Conservation (phyloP, 1,140 invertebrate genomes). For the Cyclina sinensis region DNA sequence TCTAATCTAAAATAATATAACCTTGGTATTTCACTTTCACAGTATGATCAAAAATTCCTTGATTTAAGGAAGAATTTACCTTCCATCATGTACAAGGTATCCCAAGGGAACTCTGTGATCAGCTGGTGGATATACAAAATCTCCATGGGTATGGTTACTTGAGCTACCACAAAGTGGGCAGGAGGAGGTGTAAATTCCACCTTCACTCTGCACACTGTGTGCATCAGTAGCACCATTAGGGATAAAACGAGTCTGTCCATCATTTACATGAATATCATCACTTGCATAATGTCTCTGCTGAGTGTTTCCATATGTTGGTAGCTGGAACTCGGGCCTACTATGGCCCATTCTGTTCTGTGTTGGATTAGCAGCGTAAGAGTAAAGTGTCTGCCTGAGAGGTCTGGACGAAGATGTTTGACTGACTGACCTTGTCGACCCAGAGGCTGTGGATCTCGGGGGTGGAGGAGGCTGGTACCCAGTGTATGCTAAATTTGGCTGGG, state of each 20-base stretch:
- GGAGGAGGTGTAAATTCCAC: slow-evolving; percentile 45
- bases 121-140: slow-evolving; percentile 70
- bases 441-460: slow-evolving; percentile 17
- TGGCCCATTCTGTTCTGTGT: slow-evolving; percentile 52
- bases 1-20: too few species aligned
- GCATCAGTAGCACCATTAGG: slow-evolving; percentile 56
- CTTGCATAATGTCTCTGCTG: slow-evolving; percentile 69
- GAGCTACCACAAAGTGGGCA: slow-evolving; percentile 79
- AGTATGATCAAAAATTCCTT: too few species aligned
- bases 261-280: slow-evolving; percentile 69
- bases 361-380: slow-evolving; percentile 65
- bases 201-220: slow-evolving; percentile 22
- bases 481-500: slow-evolving; percentile 54
- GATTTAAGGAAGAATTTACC: slow-evolving; percentile 20
- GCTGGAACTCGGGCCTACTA: not conserved
- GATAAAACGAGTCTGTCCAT: slow-evolving; percentile 60
- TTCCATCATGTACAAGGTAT: slow-evolving; percentile 70
- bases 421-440: slow-evolving; percentile 34
- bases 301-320: slow-evolving; percentile 34
- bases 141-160: slow-evolving; percentile 76
- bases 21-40: too few species aligned
- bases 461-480: slow-evolving; percentile 58
- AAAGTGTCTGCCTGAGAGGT: slow-evolving; percentile 63
- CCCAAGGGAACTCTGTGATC: slow-evolving; percentile 64
- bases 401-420: not conserved